A percentile compares a stretch with the other conserved stretches of the same genome.
Evolutionary conservation across 2,113 vertebrate genomes (phyloP).

Genomic region (Megaceryle torquata): DNA sequence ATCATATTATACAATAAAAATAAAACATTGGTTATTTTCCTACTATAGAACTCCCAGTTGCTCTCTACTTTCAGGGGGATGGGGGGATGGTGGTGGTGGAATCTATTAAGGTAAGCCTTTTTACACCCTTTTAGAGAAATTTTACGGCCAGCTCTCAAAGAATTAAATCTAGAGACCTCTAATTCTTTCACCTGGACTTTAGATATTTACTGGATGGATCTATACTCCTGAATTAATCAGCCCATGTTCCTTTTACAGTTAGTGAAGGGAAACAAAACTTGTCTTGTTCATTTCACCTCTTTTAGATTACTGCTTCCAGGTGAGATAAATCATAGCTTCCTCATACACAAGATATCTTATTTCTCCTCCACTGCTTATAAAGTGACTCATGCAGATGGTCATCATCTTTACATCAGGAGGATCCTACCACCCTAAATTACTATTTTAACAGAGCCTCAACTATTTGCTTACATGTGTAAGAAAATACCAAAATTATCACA

Average conservation of each 20-base stretch:
- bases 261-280: background rate
- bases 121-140: background rate
- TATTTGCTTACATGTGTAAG: background rate
- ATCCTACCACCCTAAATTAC: background rate
- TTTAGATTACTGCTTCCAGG: background rate
- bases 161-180: background rate
- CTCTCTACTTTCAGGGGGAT: background rate
- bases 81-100: too few relatives aligned
- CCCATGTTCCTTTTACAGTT: background rate
- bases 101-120: background rate
- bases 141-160: background rate
- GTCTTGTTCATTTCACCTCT: background rate
- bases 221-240: background rate
- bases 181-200: background rate
- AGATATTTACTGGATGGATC: background rate
- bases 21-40: background rate
- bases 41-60: background rate
- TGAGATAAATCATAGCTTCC: background rate
- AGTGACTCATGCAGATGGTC: background rate
- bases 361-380: background rate
- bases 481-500: background rate
- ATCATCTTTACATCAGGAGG: background rate
- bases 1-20: background rate
- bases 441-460: background rate
- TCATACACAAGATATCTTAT: background rate